Percentiles rank a stretch among this genome's conserved stretches.
phyloP scores from a whole-genome alignment of 2,113 vertebrate genomes.

The Zapornia atra region DNA sequence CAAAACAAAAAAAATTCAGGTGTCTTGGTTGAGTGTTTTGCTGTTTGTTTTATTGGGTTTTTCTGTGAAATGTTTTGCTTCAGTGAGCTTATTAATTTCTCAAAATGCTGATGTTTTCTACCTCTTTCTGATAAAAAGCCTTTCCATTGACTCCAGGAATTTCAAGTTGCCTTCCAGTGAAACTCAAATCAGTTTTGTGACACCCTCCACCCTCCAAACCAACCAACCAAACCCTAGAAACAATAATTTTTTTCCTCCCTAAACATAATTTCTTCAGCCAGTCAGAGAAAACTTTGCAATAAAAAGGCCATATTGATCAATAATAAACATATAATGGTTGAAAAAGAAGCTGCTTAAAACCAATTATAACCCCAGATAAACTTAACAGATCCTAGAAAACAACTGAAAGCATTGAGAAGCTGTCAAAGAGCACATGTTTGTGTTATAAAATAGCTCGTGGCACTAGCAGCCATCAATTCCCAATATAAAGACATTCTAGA shows the following conservation, averaged over 20 bases:
- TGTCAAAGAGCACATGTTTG: neutral
- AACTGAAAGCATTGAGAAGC: neutral
- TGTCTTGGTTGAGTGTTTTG: neutral
- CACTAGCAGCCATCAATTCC: neutral
- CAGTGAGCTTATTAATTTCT: neutral
- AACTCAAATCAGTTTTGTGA: neutral
- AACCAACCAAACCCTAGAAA: neutral
- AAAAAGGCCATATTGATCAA: neutral
- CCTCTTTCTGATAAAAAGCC: neutral
- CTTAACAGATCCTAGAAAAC: neutral
- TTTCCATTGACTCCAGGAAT: neutral
- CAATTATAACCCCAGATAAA: neutral
- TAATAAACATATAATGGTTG: neutral
- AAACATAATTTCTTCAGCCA: neutral
- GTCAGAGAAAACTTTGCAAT: neutral
- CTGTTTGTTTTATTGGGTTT: neutral
- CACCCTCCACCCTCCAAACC: neutral
- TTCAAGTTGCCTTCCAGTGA: neutral
- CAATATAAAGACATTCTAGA: neutral
- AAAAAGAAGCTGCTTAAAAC: neutral
- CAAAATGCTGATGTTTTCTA: neutral
- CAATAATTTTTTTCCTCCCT: neutral
- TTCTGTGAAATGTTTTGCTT: neutral
- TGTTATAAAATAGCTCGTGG: neutral
- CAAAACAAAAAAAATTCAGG: neutral